Evolutionary conservation across 2,113 vertebrate species (phyloP).

Genomic region (Paramormyrops kingsleyae): DNA sequence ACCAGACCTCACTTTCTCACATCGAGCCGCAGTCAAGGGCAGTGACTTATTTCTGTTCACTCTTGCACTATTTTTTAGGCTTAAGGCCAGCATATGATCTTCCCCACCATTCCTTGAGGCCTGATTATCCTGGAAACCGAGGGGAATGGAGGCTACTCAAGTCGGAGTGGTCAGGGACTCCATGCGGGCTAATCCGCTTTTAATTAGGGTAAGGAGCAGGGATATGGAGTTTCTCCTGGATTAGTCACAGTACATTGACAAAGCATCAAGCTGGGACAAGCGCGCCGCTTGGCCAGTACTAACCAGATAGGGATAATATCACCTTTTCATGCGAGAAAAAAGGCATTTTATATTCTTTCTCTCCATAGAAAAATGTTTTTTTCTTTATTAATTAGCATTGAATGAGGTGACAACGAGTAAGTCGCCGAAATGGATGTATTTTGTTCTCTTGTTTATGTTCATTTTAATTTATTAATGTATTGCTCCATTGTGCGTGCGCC

Average conservation of each 20-base stretch:
- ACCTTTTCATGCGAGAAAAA: slow-evolving; percentile 51
- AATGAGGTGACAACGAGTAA: slow-evolving; percentile 44
- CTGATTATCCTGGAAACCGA: slow-evolving; percentile 14
- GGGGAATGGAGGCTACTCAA: slow-evolving; percentile 58
- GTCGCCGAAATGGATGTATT: slow-evolving; percentile 36
- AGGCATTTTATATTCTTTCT: slow-evolving; percentile 39
- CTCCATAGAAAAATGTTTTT: slow-evolving; percentile 28
- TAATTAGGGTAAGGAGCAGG: slow-evolving; percentile 66
- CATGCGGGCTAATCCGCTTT: slow-evolving; percentile 67
- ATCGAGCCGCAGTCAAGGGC: neutral
- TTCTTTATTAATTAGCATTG: slow-evolving; percentile 17
- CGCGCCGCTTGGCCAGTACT: slow-evolving; percentile 44
- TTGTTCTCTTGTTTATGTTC: slow-evolving; percentile 10
- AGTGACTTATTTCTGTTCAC: slow-evolving; percentile 13
- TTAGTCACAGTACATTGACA: slow-evolving; percentile 71
- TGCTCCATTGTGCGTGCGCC: neutral
- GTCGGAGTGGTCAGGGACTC: slow-evolving; percentile 66
- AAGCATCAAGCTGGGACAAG: slow-evolving; percentile 65
- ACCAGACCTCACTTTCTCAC: neutral
- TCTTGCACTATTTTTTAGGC: slow-evolving; percentile 40
- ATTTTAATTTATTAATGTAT: slow-evolving; percentile 24
- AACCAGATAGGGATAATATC: slow-evolving; percentile 52
- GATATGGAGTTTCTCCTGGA: slow-evolving; percentile 56
- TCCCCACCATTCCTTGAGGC: slow-evolving; percentile 23
- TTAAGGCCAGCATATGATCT: slow-evolving; percentile 17